phyloP scores from a whole-genome alignment of 2,113 vertebrate species.

The Sander vitreus region DNA sequence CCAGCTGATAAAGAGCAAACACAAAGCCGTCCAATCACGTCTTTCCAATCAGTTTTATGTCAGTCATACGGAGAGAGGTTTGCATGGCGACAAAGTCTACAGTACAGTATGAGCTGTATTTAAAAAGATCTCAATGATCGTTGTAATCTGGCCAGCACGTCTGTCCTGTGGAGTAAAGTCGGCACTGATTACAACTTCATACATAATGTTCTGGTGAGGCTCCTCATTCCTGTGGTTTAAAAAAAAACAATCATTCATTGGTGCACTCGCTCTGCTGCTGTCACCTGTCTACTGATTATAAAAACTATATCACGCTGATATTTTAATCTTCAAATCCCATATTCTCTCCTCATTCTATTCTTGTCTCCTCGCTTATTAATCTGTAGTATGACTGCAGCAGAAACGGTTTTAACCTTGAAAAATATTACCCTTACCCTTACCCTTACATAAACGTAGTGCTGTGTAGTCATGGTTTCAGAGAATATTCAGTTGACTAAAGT shows the following conservation, averaged over 20 bases:
- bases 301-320: no score
- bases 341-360: background rate
- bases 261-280: background rate
- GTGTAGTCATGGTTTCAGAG: background rate
- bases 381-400: no score
- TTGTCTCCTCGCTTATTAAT: background rate
- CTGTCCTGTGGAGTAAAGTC: background rate
- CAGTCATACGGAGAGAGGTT: background rate
- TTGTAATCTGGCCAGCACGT: background rate
- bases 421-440: no score
- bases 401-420: background rate
- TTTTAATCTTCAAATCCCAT: background rate
- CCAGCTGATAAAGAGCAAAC: background rate
- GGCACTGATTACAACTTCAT: background rate
- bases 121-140: background rate
- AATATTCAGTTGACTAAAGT: background rate
- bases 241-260: background rate
- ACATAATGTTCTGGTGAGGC: background rate
- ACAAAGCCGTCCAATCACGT: background rate
- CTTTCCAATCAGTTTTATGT: background rate
- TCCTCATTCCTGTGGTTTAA: slow-evolving; percentile 22
- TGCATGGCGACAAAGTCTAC: background rate
- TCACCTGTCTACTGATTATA: background rate
- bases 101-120: background rate
- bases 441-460: background rate